Evolutionary conservation across 2,797 vertebrate genomes (phyloP), one percentile per base, ranked within the genome.

Genomic region (Microchirus variegatus): DNA sequence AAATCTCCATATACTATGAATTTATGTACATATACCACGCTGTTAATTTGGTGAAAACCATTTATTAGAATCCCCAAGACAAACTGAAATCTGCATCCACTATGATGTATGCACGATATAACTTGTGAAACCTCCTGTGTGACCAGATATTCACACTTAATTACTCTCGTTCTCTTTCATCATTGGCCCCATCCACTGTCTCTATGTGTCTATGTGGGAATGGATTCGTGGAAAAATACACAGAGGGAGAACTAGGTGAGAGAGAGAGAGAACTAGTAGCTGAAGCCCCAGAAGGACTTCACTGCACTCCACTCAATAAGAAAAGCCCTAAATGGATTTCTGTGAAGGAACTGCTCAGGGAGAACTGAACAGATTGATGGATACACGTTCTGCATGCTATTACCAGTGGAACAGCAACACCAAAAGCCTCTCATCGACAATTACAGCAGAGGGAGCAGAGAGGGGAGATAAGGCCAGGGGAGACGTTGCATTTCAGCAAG

Each of bases 321-420:
- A 94, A 82, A 88, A 86, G 75, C 85, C 74, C 89, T 83, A 94
- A 94, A 94, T 70, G 80, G 91, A 94, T 94, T 93, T 93, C 84
- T 91, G 90, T 80, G 88, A 92, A 85, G 81, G 83, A 94, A 90
- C 90, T 84, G 88, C 89, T 94, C 73, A 45, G 88, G 90, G 84
- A 94, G 91, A 93, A 91, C 85, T 75, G 89, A 93, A 93, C 90
- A 94, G 92, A 93, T 94, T 94, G 91, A 81, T 82, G 81, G 78
- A 93, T 94, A 92, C 90, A 93, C 88, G 83, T 93, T 94, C 91
- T 89, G 90, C 91, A 94, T 95, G 85, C 90, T 90, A 83, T 89
- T 89, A 84, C 88, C 75, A 87, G 81, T 70, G 87, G 89, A 90
- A 85, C 78, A 86, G 84, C 80, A 86, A 84, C 82, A 82, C 73